Evolutionary conservation across 1,140 invertebrate species (phyloP).

Genomic region (Lordiphosa stackelbergi): DNA sequence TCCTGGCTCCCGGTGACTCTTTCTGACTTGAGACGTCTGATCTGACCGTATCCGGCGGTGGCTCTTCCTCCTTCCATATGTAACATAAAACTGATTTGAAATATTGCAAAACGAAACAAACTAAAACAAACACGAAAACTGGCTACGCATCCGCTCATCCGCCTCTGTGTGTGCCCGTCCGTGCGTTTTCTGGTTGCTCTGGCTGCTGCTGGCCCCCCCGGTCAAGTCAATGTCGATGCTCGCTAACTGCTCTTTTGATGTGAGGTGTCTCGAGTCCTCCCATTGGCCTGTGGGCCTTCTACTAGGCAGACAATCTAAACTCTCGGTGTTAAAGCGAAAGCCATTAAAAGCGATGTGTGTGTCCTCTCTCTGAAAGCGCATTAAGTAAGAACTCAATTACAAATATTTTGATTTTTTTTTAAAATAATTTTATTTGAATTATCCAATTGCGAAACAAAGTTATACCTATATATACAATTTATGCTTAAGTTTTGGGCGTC

Average conservation of each 20-base stretch:
- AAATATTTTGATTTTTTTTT: conserved; percentile 57
- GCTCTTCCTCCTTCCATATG: conserved; percentile 25
- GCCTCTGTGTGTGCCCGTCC: conserved; percentile 24
- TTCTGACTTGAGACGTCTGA: conserved; percentile 50
- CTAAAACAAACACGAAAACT: conserved; percentile 22
- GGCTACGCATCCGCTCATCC: conserved; percentile 39
- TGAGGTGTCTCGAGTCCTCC: conserved; percentile 55
- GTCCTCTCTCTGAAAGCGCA: conserved; percentile 75
- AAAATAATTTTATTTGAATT: conserved; percentile 39
- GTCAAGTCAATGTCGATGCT: conserved; percentile 29
- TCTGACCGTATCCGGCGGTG: conserved; percentile 42
- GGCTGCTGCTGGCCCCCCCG: conserved; percentile 27
- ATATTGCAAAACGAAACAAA: conserved; percentile 12
- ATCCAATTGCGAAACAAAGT: conserved; percentile 27
- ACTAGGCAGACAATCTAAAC: conserved; percentile 68
- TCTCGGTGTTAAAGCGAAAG: conserved; percentile 51
- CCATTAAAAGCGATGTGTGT: conserved; percentile 68
- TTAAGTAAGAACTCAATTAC: conserved; percentile 74
- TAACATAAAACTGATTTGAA: conserved; percentile 35
- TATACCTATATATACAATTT: conserved; percentile 27
- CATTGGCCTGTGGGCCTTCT: conserved; percentile 39
- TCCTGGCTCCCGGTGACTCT: conserved; percentile 34
- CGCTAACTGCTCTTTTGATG: conserved; percentile 55
- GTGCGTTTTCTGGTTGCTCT: conserved; percentile 35
- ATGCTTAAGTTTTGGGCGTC: conserved; percentile 61